Evolutionary conservation across 2,888 invertebrate genomes (phyloP).

Genomic region (Patella pellucida): DNA sequence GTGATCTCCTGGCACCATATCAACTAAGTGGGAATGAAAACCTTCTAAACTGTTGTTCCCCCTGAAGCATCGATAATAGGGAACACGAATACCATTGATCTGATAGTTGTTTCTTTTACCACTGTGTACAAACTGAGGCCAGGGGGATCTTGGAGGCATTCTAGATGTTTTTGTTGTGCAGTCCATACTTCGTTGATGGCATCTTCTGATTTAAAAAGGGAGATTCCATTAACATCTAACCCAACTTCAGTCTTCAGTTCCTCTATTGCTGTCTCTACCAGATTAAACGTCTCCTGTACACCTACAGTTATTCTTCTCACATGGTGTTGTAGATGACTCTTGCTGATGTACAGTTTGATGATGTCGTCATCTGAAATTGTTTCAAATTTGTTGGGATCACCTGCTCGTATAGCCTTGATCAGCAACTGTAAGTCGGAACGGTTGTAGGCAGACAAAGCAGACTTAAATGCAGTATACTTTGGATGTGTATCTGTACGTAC

Average conservation of each 20-base stretch:
- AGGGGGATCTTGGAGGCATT: slow-evolving; percentile 12
- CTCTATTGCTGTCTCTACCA: background rate
- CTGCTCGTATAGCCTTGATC: background rate
- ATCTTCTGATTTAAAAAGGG: background rate
- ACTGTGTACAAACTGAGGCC: slow-evolving; percentile 11
- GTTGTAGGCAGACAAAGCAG: background rate
- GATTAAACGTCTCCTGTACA: background rate
- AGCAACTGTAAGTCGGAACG: background rate
- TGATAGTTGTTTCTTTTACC: background rate
- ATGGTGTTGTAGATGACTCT: slow-evolving; percentile 3
- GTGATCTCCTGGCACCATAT: slow-evolving; percentile 7
- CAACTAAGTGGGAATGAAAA: slow-evolving; percentile 9
- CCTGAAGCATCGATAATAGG: background rate
- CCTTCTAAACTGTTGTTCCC: slow-evolving; percentile 17
- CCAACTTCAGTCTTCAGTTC: background rate
- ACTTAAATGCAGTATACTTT: background rate
- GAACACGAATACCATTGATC: slow-evolving; percentile 3
- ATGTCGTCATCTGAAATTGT: background rate
- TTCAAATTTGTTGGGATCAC: background rate
- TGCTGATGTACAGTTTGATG: background rate
- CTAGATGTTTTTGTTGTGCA: slow-evolving; percentile 9
- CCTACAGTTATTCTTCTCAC: slow-evolving; percentile 7
- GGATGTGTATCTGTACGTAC: background rate
- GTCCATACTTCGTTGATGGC: slow-evolving; percentile 1
- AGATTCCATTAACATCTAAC: background rate